These are phyloP conservation scores for Eublepharis macularius DNA, from an alignment of 2,113 vertebrate genomes.

Conservation along the genomic window DNA sequence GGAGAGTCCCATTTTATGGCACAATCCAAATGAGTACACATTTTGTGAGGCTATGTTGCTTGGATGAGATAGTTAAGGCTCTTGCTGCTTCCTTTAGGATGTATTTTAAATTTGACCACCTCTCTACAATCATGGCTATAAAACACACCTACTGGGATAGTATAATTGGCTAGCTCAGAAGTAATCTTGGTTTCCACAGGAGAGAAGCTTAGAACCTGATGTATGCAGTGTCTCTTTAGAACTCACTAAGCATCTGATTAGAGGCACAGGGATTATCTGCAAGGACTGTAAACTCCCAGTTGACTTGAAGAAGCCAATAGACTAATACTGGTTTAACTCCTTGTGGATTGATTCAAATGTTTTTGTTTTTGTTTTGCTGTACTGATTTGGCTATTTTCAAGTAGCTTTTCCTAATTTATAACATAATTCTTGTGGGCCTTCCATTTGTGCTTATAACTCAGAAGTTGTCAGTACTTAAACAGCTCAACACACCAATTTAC, in stretches of 20 bases:
- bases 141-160: slow-evolving; percentile 66
- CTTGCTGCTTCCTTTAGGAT: slow-evolving; percentile 51
- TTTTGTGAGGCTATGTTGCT: slow-evolving; percentile 24
- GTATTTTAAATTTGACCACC: slow-evolving; percentile 42
- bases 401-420: slow-evolving; percentile 63
- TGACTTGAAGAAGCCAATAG: slow-evolving; percentile 69
- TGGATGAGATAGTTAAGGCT: slow-evolving; percentile 48
- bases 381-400: slow-evolving; percentile 65
- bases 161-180: slow-evolving; percentile 70
- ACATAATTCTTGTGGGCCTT: slow-evolving; percentile 54
- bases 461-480: neutral
- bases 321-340: slow-evolving; percentile 62
- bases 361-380: slow-evolving; percentile 58
- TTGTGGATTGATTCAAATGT: slow-evolving; percentile 71
- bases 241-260: slow-evolving; percentile 73
- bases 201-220: slow-evolving; percentile 70
- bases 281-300: slow-evolving; percentile 66
- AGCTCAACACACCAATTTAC: neutral
- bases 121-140: slow-evolving; percentile 57
- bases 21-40: neutral
- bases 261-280: slow-evolving; percentile 67
- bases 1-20: neutral
- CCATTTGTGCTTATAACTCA: slow-evolving; percentile 33
- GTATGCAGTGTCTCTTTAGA: slow-evolving; percentile 66
- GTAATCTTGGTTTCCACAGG: slow-evolving; percentile 71